Evolutionary conservation across 1,140 invertebrate genomes (phyloP), one percentile per base, ranked within the genome.

Genomic region (Gryllus bimaculatus): DNA sequence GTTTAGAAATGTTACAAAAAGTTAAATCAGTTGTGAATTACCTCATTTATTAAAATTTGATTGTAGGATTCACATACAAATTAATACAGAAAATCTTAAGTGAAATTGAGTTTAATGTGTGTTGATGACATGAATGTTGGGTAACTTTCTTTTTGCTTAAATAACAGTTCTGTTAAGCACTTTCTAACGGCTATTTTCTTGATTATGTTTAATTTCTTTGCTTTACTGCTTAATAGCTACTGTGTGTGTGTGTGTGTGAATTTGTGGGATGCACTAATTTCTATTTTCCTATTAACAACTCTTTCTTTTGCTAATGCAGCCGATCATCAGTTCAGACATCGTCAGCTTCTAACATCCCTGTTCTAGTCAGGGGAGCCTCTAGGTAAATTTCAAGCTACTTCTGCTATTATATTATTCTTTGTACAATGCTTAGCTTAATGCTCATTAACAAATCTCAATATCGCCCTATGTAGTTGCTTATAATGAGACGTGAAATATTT

Each of bases 281-380:
- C 54, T 76, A 76, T 13, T 77, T 77, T n/a, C 47, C 20, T 3
- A 48, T 3, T 39, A 77, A 47, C n/a, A 79, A 75, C 26, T 21
- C 49, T 81, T 79, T 80, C 49, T 81, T 82, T 8, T 80, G 80
- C 77, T 39, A 79, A 82, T 81, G 79, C 82, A 81, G 79, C 73
- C 76, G 20, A 47, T 80, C 54, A 78, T 86, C 85, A 81, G 81
- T 84, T 81, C 84, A 83, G 82, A 86, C 86, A 82, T 87, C 86
- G 82, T 87, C 86, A 82, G 84, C 86, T 80, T 86, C 86, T 87
- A 87, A 87, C 83, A 87, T 85, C 81, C 84, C 86, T 79, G 80
- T 81, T 39, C 79, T 82, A 48, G 82, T 86, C 79, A 87, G 84
- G 79, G 83, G 84, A 81, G 81, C 78, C 47, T 66, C 82, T 86